phyloP scores from a whole-genome alignment of 1,140 invertebrate species.

The Venturia canescens region DNA sequence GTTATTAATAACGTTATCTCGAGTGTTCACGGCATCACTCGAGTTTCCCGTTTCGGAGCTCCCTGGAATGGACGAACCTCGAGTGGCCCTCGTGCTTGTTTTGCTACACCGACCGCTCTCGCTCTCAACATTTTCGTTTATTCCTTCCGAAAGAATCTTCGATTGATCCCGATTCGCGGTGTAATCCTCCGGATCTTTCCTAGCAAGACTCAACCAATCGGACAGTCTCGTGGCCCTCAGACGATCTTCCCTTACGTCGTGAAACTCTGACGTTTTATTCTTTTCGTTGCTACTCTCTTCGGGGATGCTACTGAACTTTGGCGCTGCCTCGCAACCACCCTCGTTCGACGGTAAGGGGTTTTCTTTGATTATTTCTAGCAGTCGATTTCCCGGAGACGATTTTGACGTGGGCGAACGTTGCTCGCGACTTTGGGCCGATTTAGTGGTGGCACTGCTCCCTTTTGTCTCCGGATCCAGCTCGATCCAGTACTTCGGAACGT shows the following conservation, averaged over 20 bases:
- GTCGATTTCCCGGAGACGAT: constrained; percentile 65
- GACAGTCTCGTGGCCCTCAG: constrained; percentile 74
- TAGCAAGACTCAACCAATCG: constrained; percentile 78
- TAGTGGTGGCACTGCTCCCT: constrained; percentile 44
- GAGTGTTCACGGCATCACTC: not conserved
- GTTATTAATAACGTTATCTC: constrained; percentile 28
- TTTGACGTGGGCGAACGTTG: not conserved
- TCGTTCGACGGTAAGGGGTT: constrained; percentile 54
- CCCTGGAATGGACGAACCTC: not conserved
- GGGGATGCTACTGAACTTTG: not conserved
- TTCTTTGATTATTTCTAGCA: constrained; percentile 79
- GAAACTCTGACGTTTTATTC: not conserved
- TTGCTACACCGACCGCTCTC: constrained; percentile 39
- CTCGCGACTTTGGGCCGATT: constrained; percentile 46
- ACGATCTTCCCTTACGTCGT: constrained; percentile 62
- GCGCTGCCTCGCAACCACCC: not conserved
- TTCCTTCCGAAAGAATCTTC: constrained; percentile 21
- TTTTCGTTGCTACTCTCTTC: not conserved
- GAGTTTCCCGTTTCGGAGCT: not conserved
- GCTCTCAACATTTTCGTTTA: not conserved
- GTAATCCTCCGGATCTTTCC: constrained; percentile 60
- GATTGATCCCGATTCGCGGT: constrained; percentile 1
- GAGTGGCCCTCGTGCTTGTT: not conserved
- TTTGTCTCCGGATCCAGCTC: constrained; percentile 45
- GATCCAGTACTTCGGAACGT: constrained; percentile 67